These are phyloP conservation scores for Suncus etruscus DNA, from an alignment of 2,113 vertebrate genomes.

Conservation along the genomic window DNA sequence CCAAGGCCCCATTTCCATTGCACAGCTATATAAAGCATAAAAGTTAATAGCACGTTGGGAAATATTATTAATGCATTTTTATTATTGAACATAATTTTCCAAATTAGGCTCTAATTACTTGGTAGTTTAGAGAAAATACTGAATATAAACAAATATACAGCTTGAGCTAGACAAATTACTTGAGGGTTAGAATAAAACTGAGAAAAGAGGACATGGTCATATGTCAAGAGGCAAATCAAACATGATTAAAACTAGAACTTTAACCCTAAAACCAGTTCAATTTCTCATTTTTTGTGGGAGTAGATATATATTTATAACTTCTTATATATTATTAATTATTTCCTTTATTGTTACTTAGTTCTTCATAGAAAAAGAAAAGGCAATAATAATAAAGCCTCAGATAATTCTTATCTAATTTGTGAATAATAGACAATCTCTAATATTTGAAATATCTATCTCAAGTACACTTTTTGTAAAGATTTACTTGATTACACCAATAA, in stretches of 20 bases:
- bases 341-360: not conserved
- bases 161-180: slow-evolving; percentile 49
- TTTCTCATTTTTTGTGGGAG: not conserved
- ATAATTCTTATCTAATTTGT: not conserved
- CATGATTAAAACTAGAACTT: slow-evolving; percentile 21
- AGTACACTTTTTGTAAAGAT: not conserved
- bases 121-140: slow-evolving; percentile 67
- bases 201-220: slow-evolving; percentile 13
- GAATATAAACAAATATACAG: slow-evolving; percentile 40
- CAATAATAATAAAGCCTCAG: not conserved
- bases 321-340: not conserved
- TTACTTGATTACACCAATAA: not conserved
- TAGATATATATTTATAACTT: not conserved
- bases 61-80: slow-evolving; percentile 77
- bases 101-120: slow-evolving; percentile 78
- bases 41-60: slow-evolving; percentile 72
- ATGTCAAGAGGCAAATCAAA: not conserved
- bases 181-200: slow-evolving; percentile 20
- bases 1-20: slow-evolving; percentile 38
- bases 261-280: not conserved
- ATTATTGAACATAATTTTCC: slow-evolving; percentile 74
- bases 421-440: not conserved
- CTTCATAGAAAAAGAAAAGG: not conserved
- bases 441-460: not conserved
- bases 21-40: slow-evolving; percentile 63